phyloP scores from a whole-genome alignment of 2,113 vertebrate species.

The Sterrhoptilus dennistouni region DNA sequence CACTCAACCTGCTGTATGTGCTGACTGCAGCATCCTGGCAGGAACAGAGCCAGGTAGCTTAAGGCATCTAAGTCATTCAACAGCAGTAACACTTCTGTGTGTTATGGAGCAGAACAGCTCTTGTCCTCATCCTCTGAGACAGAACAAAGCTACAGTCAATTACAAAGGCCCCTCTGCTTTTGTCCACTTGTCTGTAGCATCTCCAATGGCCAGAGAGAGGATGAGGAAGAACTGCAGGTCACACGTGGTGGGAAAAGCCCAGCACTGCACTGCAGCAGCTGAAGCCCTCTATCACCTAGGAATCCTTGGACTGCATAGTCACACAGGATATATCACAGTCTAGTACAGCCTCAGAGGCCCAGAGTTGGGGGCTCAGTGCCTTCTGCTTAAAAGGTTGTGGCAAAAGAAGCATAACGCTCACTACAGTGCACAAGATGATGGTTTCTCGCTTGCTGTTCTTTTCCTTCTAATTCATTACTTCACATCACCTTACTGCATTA shows the following conservation, averaged over 20 bases:
- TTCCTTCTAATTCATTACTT: neutral
- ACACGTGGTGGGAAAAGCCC: neutral
- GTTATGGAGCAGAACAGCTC: neutral
- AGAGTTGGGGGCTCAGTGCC: neutral
- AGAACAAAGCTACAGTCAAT: neutral
- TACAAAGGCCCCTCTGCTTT: neutral
- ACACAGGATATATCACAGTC: accelerated
- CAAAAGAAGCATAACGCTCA: neutral
- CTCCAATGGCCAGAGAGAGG: neutral
- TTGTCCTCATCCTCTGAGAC: neutral
- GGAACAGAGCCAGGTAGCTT: neutral
- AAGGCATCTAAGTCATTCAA: neutral
- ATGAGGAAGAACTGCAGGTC: neutral
- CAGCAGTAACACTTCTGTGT: neutral
- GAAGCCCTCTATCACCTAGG: neutral
- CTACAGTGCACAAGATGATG: neutral
- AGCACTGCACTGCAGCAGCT: neutral
- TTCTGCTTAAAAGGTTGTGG: neutral
- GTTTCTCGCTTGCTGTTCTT: neutral
- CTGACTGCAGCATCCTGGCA: neutral
- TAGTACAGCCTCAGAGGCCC: neutral
- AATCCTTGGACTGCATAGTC: neutral
- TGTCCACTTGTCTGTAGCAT: neutral
- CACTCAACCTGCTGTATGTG: neutral
- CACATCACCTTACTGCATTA: neutral